phyloP scores from a whole-genome alignment of 2,888 invertebrate species.

The Ctenicera cuprea region DNA sequence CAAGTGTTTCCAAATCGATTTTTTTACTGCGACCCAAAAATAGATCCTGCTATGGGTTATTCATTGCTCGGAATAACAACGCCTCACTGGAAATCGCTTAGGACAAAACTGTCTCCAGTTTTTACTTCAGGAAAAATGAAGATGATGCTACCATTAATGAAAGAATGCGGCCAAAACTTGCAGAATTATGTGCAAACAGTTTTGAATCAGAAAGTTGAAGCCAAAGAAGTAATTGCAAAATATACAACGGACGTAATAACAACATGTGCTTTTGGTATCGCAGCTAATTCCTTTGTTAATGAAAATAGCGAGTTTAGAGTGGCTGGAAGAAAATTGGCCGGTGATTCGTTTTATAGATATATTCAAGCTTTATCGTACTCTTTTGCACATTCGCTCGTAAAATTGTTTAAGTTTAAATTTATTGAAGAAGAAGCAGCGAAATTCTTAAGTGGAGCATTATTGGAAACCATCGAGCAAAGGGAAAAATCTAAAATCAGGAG shows the following conservation, averaged over 20 bases:
- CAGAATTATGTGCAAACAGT: conserved; percentile 66
- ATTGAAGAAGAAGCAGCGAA: conserved; percentile 58
- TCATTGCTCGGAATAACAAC: conserved; percentile 71
- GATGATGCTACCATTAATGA: conserved; percentile 71
- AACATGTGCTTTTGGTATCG: conserved; percentile 71
- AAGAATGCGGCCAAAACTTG: conserved; percentile 67
- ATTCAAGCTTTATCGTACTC: conserved; percentile 62
- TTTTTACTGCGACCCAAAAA: conserved; percentile 68
- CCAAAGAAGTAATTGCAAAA: conserved; percentile 67
- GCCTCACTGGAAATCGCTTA: conserved; percentile 73
- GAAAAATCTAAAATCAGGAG: conserved; percentile 63
- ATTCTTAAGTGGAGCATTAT: conserved; percentile 66
- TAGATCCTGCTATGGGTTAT: conserved; percentile 69
- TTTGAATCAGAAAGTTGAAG: conserved; percentile 62
- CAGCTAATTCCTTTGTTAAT: conserved; percentile 68
- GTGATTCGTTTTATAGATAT: conserved; percentile 59
- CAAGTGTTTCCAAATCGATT: conserved; percentile 71
- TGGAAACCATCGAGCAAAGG: conserved; percentile 65
- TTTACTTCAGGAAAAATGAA: conserved; percentile 75
- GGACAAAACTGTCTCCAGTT: conserved; percentile 73
- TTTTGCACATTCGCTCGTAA: conserved; percentile 59
- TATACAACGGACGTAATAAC: conserved; percentile 72
- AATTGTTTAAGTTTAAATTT: conserved; percentile 60
- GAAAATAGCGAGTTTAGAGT: conserved; percentile 68
- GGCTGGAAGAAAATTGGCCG: conserved; percentile 65